These are phyloP conservation scores for Periophthalmus magnuspinnatus DNA, from an alignment of 2,797 vertebrate species.

Conservation along the genomic window DNA sequence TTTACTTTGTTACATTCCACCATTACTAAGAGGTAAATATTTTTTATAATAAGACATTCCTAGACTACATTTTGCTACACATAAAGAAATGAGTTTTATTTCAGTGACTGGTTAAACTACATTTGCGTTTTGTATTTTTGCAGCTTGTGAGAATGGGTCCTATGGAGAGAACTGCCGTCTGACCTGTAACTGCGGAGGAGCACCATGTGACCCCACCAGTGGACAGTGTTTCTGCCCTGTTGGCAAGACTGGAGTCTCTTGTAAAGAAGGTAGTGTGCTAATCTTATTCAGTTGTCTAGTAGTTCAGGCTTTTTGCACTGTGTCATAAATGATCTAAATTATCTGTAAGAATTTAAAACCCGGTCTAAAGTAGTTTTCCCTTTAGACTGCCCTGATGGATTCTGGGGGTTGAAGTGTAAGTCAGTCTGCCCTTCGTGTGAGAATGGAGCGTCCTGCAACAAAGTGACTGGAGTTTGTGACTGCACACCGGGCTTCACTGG, in stretches of 20 bases:
- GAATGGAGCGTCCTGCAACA: constrained; percentile 71
- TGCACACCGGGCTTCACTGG: constrained; percentile 74
- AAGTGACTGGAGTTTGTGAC: constrained; percentile 68
- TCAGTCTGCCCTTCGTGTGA: constrained; percentile 66
- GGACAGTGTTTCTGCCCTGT: constrained; percentile 67
- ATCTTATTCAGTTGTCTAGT: neutral
- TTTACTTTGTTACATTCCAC: too few relatives aligned
- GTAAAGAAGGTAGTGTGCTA: constrained; percentile 52
- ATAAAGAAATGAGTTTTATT: neutral
- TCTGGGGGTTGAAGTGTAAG: constrained; percentile 74
- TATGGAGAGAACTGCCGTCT: constrained; percentile 66
- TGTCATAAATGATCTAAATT: neutral
- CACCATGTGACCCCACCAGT: constrained; percentile 36
- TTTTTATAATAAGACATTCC: too few relatives aligned
- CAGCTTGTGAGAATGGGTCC: constrained; percentile 64
- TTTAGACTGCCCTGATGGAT: constrained; percentile 71
- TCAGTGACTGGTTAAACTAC: neutral
- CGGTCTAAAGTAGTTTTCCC: constrained; percentile 14
- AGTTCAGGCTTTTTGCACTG: too few relatives aligned
- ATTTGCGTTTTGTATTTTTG: constrained; percentile 5
- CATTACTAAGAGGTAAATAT: too few relatives aligned
- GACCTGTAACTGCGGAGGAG: constrained; percentile 66
- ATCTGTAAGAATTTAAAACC: neutral
- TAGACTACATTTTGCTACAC: neutral
- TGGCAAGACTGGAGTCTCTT: constrained; percentile 69